Percentiles rank a stretch among this genome's conserved stretches.
Conservation (phyloP, 2,113 vertebrate genomes). For the Hippolais icterina region DNA sequence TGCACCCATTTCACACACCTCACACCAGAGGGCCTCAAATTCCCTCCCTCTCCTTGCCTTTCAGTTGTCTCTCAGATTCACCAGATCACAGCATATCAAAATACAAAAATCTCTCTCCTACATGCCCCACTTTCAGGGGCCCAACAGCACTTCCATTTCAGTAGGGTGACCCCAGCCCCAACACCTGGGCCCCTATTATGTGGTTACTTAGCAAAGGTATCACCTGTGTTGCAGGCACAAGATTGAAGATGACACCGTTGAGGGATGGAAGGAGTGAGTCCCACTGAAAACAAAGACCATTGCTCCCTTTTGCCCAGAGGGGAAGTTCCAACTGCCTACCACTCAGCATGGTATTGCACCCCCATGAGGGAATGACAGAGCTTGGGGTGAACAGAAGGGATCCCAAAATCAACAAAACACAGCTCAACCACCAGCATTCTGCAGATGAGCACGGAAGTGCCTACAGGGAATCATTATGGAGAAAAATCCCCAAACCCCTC, state of each 20-base stretch:
- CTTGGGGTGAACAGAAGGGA: not conserved
- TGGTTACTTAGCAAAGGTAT: not conserved
- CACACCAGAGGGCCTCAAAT: not conserved
- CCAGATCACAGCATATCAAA: not conserved
- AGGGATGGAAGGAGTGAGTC: not conserved
- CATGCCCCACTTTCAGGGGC: not conserved
- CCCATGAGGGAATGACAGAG: rapidly evolving
- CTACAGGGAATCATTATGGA: not conserved
- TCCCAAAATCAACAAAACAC: not conserved
- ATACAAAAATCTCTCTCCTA: not conserved
- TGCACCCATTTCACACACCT: not conserved
- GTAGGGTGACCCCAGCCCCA: not conserved
- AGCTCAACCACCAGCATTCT: not conserved
- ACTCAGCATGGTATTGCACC: not conserved
- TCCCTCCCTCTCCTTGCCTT: not conserved
- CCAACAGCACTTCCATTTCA: not conserved
- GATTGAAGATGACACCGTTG: not conserved
- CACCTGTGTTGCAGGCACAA: not conserved
- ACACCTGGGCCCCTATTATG: not conserved
- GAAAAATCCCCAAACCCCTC: not conserved
- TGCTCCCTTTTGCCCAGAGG: not conserved
- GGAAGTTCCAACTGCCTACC: not conserved
- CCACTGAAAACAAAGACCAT: not conserved
- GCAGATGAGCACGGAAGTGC: not conserved
- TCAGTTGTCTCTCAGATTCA: not conserved